These are phyloP conservation scores for Ataeniobius toweri DNA, from an alignment of 2,797 vertebrate species.

Conservation along the genomic window DNA sequence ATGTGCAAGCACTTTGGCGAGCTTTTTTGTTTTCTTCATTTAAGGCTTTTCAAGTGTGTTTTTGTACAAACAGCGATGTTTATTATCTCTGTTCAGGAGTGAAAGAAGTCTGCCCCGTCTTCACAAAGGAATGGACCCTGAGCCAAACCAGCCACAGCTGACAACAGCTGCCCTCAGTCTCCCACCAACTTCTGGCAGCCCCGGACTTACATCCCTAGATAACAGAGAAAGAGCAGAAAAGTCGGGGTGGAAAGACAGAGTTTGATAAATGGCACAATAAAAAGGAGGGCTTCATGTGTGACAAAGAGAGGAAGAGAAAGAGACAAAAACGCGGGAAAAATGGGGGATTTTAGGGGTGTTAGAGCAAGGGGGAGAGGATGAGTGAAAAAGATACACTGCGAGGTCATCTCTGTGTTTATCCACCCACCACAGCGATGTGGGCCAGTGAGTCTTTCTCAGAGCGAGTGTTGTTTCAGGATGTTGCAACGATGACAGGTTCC, in stretches of 20 bases:
- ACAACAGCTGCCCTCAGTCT: slow-evolving; percentile 51
- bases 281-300: slow-evolving; percentile 12
- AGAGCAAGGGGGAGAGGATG: slow-evolving; percentile 30
- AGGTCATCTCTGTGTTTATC: slow-evolving; percentile 64
- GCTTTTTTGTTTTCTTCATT: slow-evolving; percentile 47
- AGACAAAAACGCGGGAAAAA: slow-evolving; percentile 30
- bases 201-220: slow-evolving; percentile 70
- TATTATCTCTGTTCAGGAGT: slow-evolving; percentile 62
- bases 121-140: slow-evolving; percentile 51
- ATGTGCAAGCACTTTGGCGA: slow-evolving; percentile 15
- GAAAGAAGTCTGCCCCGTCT: slow-evolving; percentile 48
- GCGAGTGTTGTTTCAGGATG: slow-evolving; percentile 61
- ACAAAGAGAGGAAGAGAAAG: slow-evolving; percentile 13
- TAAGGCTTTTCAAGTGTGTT: slow-evolving; percentile 50
- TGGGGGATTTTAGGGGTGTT: slow-evolving; percentile 24
- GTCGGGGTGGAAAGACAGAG: slow-evolving; percentile 16
- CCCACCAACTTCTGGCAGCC: slow-evolving; percentile 62
- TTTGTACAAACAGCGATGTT: slow-evolving; percentile 59
- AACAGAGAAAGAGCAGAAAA: slow-evolving; percentile 54
- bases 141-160: slow-evolving; percentile 62
- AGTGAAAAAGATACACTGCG: slow-evolving; percentile 45
- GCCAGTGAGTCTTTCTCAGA: slow-evolving; percentile 57
- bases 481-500: slow-evolving; percentile 67
- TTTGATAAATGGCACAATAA: slow-evolving; percentile 54
- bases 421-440: slow-evolving; percentile 60